Evolutionary conservation across 2,113 vertebrate genomes (phyloP).

Genomic region (Odocoileus hemionus): DNA sequence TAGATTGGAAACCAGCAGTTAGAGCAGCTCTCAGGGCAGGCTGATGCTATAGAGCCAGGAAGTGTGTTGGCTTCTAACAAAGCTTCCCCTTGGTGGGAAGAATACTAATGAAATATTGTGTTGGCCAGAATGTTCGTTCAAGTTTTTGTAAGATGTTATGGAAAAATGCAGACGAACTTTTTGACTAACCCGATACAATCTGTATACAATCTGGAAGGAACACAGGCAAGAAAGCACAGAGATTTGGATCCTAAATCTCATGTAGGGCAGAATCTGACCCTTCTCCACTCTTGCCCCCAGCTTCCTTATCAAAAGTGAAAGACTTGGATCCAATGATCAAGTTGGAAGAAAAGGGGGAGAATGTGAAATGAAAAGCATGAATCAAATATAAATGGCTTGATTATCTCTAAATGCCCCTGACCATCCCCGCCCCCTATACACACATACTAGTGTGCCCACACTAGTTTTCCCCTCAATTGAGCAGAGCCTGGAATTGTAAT

Average conservation of each 20-base stretch:
- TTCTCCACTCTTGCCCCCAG: background rate
- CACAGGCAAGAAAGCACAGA: background rate
- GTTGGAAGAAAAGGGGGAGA: background rate
- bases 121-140: background rate
- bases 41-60: background rate
- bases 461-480: background rate
- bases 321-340: background rate
- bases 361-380: background rate
- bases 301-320: background rate
- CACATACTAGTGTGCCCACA: fast-evolving
- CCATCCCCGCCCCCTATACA: fast-evolving
- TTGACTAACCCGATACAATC: background rate
- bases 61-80: background rate
- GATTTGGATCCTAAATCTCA: background rate
- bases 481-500: background rate
- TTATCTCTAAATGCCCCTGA: background rate
- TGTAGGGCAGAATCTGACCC: background rate
- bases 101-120: conserved; percentile 1
- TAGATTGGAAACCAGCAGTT: background rate
- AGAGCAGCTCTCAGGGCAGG: background rate
- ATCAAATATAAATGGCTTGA: background rate
- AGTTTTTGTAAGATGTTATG: background rate
- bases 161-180: background rate
- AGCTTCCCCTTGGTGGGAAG: background rate
- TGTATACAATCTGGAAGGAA: background rate